These are phyloP conservation scores for Brachionus rotundiformis DNA, from an alignment of 1,140 invertebrate species.

Conservation along the genomic window DNA sequence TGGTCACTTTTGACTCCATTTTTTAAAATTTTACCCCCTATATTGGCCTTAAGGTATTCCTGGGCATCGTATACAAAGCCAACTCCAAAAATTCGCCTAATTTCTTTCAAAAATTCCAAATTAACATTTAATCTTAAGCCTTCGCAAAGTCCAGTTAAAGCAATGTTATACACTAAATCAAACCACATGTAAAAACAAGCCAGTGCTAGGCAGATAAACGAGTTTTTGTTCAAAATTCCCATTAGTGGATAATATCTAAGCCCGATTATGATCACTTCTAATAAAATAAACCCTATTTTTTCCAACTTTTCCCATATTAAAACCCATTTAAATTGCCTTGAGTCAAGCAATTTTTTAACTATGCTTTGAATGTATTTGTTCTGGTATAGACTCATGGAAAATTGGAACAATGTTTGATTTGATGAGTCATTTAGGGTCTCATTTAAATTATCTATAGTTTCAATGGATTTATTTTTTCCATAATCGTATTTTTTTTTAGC, in stretches of 20 bases:
- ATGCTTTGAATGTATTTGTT: constrained; percentile 31
- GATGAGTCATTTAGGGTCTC: neutral
- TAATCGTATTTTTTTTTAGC: neutral
- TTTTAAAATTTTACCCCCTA: constrained; percentile 15
- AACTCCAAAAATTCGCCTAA: constrained; percentile 14
- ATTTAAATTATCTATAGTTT: constrained; percentile 13
- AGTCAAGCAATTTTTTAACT: constrained; percentile 38
- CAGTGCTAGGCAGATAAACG: neutral
- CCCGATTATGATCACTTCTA: constrained; percentile 42
- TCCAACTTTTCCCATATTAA: constrained; percentile 25
- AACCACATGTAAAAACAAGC: constrained; percentile 47
- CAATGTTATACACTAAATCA: constrained; percentile 24
- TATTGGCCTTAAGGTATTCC: neutral
- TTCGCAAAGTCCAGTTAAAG: constrained; percentile 36
- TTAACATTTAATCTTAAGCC: constrained; percentile 28
- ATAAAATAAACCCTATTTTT: constrained; percentile 17
- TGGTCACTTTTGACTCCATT: constrained; percentile 17
- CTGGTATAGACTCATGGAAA: neutral
- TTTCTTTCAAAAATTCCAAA: constrained; percentile 25
- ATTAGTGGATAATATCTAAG: constrained; percentile 42
- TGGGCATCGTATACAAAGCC: constrained; percentile 21
- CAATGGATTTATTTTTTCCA: neutral
- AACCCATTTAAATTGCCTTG: constrained; percentile 17
- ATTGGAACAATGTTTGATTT: constrained; percentile 26
- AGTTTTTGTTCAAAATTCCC: constrained; percentile 35